These are phyloP conservation scores for Phenganax subtilis DNA, from an alignment of 92 coral and sea anemone genomes.

Conservation along the genomic window DNA sequence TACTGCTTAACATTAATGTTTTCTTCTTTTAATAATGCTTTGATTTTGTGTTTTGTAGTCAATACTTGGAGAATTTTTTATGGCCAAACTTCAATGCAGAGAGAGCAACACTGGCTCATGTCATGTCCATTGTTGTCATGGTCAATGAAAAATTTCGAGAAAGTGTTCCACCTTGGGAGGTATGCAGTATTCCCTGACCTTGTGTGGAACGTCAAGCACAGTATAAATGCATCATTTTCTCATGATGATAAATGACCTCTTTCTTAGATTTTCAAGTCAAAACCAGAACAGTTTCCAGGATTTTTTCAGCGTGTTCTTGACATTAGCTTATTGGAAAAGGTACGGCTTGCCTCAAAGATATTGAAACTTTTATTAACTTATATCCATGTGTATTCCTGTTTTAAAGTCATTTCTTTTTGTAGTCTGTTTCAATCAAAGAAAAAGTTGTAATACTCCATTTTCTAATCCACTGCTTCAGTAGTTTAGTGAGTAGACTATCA, in stretches of 20 bases:
- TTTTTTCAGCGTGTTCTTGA: conserved; percentile 77
- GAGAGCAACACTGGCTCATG: conserved; percentile 74
- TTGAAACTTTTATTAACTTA: too few relatives aligned
- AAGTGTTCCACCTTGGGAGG: conserved; percentile 99
- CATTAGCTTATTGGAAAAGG: conserved; percentile 65
- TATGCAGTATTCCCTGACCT: conserved; percentile 7
- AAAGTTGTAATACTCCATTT: conserved; percentile 67
- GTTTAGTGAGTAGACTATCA: conserved; percentile 63
- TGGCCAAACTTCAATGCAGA: conserved; percentile 84
- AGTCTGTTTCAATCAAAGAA: conserved; percentile 76
- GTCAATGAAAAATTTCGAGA: conserved; percentile 94
- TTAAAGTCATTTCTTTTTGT: conserved; percentile 7
- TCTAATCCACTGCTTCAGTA: conserved; percentile 90
- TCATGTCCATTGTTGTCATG: conserved; percentile 81
- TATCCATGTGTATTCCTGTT: not conserved
- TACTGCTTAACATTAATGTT: not conserved
- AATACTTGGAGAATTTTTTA: conserved; percentile 82
- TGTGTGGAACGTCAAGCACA: not conserved
- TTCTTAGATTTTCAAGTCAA: conserved; percentile 67
- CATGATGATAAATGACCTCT: not conserved
- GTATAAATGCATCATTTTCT: not conserved
- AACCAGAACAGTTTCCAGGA: conserved; percentile 73
- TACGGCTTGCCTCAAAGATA: conserved; percentile 7
- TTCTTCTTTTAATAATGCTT: not conserved
- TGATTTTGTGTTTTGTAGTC: conserved; percentile 47